Evolutionary conservation across 2,888 invertebrate species (phyloP).

Genomic region (Mesoligia furuncula): DNA sequence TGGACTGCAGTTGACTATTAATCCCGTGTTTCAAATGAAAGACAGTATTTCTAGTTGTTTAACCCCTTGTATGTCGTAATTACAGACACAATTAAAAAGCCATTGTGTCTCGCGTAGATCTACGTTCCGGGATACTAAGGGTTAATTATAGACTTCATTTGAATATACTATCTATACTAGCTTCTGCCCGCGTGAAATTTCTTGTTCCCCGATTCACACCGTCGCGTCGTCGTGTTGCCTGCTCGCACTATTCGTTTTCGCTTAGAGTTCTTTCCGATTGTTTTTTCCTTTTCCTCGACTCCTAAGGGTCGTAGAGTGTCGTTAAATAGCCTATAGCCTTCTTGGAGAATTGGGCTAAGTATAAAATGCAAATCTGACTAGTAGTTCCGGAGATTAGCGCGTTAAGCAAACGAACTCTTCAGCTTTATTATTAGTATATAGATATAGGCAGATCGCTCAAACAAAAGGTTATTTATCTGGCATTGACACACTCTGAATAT

Average conservation of each 20-base stretch:
- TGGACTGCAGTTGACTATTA: background rate
- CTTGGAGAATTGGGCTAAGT: background rate
- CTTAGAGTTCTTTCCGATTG: background rate
- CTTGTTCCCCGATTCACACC: background rate
- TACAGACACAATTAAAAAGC: no score
- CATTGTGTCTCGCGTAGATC: no score
- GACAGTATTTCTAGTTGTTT: no score
- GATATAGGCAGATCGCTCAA: background rate
- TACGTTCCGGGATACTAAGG: no score
- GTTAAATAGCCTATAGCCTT: background rate
- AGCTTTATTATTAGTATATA: background rate
- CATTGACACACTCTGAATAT: conserved; percentile 37
- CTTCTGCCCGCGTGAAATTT: background rate
- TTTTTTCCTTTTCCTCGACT: background rate
- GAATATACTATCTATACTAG: background rate
- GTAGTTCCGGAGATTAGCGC: background rate
- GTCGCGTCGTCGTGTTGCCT: background rate
- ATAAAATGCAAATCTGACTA: background rate
- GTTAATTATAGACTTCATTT: no score
- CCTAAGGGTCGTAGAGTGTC: background rate
- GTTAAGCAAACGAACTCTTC: background rate
- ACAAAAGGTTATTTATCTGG: conserved; percentile 15
- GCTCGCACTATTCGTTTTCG: background rate
- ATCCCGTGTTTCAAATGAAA: background rate
- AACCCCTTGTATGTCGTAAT: no score